Percentiles rank a stretch among this genome's conserved stretches.
These are phyloP conservation scores for Sula dactylatra DNA, from an alignment of 2,113 vertebrate species.

Conservation along the genomic window DNA sequence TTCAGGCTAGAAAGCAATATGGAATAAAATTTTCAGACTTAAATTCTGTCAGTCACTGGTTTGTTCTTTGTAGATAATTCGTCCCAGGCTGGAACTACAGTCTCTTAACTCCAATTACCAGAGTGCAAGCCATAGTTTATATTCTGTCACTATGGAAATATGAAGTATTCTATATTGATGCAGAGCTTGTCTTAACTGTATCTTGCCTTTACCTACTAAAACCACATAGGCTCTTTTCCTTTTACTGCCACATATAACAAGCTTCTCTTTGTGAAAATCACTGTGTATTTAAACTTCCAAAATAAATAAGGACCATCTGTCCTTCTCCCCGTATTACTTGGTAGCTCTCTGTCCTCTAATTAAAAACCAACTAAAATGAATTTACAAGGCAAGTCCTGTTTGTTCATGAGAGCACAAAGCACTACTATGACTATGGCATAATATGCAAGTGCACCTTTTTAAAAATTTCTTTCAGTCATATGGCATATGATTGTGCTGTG, in stretches of 20 bases:
- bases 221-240: not conserved
- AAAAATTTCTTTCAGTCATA: not conserved
- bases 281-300: not conserved
- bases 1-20: not conserved
- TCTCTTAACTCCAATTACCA: not conserved
- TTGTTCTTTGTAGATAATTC: not conserved
- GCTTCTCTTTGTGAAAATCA: not conserved
- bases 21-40: not conserved
- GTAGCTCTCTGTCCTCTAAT: not conserved
- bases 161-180: not conserved
- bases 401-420: not conserved
- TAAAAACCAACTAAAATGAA: not conserved
- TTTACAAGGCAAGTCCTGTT: not conserved
- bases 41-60: not conserved
- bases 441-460: not conserved
- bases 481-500: not conserved
- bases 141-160: not conserved
- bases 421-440: not conserved
- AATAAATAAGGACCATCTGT: not conserved
- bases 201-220: not conserved
- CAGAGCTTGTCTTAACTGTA: not conserved
- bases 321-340: not conserved
- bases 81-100: not conserved
- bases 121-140: not conserved
- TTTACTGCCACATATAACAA: not conserved